phyloP scores from a whole-genome alignment of 2,113 vertebrate genomes.

The Nansenia antarctica region DNA sequence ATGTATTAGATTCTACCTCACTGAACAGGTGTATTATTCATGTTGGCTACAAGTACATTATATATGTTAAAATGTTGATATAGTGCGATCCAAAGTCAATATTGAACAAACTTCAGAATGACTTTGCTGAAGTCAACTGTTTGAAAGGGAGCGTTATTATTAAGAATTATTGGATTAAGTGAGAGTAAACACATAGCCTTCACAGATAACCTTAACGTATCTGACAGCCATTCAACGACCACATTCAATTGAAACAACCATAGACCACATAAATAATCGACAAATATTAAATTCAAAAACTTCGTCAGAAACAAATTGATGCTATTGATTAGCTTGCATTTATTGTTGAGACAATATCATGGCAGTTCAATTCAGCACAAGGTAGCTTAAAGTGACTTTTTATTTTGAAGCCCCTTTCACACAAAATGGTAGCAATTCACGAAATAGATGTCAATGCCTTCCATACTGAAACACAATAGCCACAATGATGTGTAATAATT shows the following conservation, averaged over 20 bases:
- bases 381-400: background rate
- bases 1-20: background rate
- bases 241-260: background rate
- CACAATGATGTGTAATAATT: background rate
- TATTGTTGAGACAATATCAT: background rate
- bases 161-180: background rate
- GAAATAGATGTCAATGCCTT: background rate
- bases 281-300: background rate
- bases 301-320: background rate
- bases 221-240: background rate
- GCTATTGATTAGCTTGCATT: too few species aligned
- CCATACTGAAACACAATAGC: too few species aligned
- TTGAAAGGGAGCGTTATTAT: background rate
- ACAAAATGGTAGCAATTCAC: background rate
- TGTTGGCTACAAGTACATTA: background rate
- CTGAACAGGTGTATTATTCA: background rate
- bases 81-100: conserved; percentile 11
- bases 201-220: background rate
- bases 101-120: conserved; percentile 15
- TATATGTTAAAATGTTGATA: background rate
- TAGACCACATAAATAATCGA: background rate
- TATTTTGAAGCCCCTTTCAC: background rate
- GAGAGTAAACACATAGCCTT: background rate
- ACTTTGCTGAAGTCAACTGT: conserved; percentile 5
- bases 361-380: background rate